These are phyloP conservation scores for Sander vitreus DNA, from an alignment of 2,113 vertebrate species.

Conservation along the genomic window DNA sequence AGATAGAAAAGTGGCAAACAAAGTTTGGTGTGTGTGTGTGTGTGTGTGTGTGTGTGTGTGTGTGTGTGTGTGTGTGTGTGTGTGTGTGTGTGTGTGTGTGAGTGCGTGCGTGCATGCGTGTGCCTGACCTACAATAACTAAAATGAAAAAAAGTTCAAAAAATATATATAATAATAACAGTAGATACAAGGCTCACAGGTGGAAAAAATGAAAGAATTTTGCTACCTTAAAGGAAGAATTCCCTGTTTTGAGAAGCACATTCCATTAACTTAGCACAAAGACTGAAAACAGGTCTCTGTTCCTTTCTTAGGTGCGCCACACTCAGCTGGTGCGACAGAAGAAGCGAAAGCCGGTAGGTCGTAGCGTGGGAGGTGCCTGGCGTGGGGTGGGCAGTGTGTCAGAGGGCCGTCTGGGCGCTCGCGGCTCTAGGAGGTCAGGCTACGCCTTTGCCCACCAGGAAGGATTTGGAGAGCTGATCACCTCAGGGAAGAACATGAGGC, in stretches of 20 bases:
- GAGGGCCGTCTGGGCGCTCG: slow-evolving; percentile 82
- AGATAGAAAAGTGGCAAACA: background rate
- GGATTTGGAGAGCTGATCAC: slow-evolving; percentile 96
- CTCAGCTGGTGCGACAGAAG: slow-evolving; percentile 90
- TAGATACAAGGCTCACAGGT: background rate
- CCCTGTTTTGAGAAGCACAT: background rate
- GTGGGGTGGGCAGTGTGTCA: slow-evolving; percentile 78
- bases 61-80: too few relatives aligned
- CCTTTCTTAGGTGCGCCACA: slow-evolving; percentile 90
- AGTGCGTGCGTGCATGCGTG: too few relatives aligned
- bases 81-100: too few relatives aligned
- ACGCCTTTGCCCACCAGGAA: slow-evolving; percentile 96
- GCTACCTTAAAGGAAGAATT: background rate
- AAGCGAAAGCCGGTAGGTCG: slow-evolving; percentile 87
- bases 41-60: too few relatives aligned
- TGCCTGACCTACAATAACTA: too few relatives aligned
- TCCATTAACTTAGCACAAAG: background rate
- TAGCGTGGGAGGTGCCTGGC: slow-evolving; percentile 70
- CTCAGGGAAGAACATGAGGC: slow-evolving; percentile 95
- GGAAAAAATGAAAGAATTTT: background rate
- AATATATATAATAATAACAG: background rate
- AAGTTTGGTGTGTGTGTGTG: too few relatives aligned
- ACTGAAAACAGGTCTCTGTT: background rate
- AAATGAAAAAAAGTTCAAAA: too few relatives aligned
- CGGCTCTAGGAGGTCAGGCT: slow-evolving; percentile 88